Evolutionary conservation across 2,888 invertebrate genomes (phyloP), one percentile per base, ranked within the genome.

Genomic region (Papilio gigon): DNA sequence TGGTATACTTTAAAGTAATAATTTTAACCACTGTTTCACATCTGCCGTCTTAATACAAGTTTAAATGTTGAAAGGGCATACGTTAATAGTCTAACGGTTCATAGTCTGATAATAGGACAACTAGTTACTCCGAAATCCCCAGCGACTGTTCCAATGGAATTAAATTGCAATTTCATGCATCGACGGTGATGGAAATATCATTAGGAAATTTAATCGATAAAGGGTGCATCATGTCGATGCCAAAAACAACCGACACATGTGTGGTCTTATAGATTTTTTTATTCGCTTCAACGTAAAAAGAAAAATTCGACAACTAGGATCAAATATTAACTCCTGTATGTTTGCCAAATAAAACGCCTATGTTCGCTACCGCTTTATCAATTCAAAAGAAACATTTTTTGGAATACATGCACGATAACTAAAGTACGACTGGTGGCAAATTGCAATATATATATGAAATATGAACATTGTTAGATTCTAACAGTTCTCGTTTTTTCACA

Each of bases 151-250:
- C 53, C 53, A 8, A 56, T 56, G 17, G 30, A 56, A 56, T 56
- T 56, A 56, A 56, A 56, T 56, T 56, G 53, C 30, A 56, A 56
- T 56, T 56, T 56, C 53, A 56, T 56, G 53, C 53, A 56, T 56
- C 53, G 53, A n/a, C 53, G 53, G 53, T 56, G 53, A 56, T 56
- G 30, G 30, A 30, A 56, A 56, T 11, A 56, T 56, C 53, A 30
- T 56, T 56, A 56, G 53, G 53, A 30, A 56, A 53, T 30, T 56
- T 56, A 56, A 56, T 30, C 30, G 53, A 56, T 56, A 56, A 56
- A 56, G 53, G 53, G 30, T 56, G 53, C 30, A 56, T 30, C 30
- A 56, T 30, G 53, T 17, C 9, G 27, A 27, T 27, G 27, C 8
- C 8, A 25, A 56, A 30, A 56, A 53, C n/a, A 30, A 56, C 30